phyloP scores from a whole-genome alignment of 2,888 invertebrate species.

The Ommatoiulus sabulosus region DNA sequence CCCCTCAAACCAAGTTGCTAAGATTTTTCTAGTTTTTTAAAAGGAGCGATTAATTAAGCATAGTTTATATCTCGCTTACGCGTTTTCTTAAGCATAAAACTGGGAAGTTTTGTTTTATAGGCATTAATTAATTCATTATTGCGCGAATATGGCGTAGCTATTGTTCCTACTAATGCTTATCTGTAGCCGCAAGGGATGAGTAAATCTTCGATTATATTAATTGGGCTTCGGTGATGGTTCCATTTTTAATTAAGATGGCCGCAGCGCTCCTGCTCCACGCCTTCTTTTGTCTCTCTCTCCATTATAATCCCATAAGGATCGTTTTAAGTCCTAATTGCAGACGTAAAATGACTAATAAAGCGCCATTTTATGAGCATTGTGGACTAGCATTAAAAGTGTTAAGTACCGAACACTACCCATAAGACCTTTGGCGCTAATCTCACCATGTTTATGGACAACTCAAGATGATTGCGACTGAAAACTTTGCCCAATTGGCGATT shows the following conservation, averaged over 20 bases:
- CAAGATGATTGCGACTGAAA: background rate
- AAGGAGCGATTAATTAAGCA: background rate
- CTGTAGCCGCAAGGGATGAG: background rate
- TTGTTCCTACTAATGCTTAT: background rate
- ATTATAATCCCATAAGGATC: constrained; percentile 36
- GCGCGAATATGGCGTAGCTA: background rate
- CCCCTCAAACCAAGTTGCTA: too few species aligned
- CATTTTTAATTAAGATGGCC: constrained; percentile 31
- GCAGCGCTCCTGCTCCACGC: background rate
- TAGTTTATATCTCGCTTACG: background rate
- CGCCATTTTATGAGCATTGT: constrained; percentile 11
- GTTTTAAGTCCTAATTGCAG: constrained; percentile 36
- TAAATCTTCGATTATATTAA: constrained; percentile 21
- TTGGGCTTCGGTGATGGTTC: background rate
- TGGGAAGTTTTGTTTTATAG: background rate
- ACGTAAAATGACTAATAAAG: constrained; percentile 40
- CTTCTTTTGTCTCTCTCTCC: background rate
- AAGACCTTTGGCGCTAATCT: background rate
- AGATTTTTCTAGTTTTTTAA: background rate
- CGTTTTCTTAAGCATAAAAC: background rate
- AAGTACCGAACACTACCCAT: background rate
- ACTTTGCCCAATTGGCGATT: background rate
- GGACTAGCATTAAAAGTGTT: background rate
- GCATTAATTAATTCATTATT: constrained; percentile 4
- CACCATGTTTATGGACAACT: background rate